A percentile compares a stretch with the other conserved stretches of the same genome.
phyloP scores from a whole-genome alignment of 1,140 invertebrate species.

The Patella vulgata region DNA sequence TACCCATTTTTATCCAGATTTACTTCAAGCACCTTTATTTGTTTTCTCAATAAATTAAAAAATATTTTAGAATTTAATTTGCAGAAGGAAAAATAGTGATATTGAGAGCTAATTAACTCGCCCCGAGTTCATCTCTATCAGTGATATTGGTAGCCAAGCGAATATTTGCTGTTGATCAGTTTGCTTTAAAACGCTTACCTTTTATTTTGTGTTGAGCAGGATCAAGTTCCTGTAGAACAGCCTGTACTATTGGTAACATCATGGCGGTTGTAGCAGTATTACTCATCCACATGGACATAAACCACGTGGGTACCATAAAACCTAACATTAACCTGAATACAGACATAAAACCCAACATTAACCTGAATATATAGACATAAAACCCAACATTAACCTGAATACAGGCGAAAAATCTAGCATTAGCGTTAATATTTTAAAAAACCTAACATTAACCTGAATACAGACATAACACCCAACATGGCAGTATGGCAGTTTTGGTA shows the following conservation, averaged over 20 bases:
- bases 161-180: no score
- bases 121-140: no score
- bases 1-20: no score
- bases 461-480: not conserved
- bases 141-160: not conserved
- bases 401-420: not conserved
- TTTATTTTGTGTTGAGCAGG: no score
- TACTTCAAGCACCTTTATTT: no score
- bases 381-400: slow-evolving; percentile 61
- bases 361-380: slow-evolving; percentile 56
- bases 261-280: slow-evolving; percentile 67
- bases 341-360: not conserved
- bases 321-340: slow-evolving; percentile 63
- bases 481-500: no score
- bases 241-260: slow-evolving; percentile 64
- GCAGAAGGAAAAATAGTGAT: no score
- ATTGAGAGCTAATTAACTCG: no score
- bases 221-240: slow-evolving; percentile 58
- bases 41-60: no score
- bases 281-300: slow-evolving; percentile 68
- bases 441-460: slow-evolving; percentile 62
- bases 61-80: no score
- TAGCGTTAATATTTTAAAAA: slow-evolving; percentile 53
- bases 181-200: no score
- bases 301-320: slow-evolving; percentile 64